A percentile compares a stretch with the other conserved stretches of the same genome.
These are phyloP conservation scores for Octonoba sinensis DNA, from an alignment of 2,888 invertebrate species.

Conservation along the genomic window DNA sequence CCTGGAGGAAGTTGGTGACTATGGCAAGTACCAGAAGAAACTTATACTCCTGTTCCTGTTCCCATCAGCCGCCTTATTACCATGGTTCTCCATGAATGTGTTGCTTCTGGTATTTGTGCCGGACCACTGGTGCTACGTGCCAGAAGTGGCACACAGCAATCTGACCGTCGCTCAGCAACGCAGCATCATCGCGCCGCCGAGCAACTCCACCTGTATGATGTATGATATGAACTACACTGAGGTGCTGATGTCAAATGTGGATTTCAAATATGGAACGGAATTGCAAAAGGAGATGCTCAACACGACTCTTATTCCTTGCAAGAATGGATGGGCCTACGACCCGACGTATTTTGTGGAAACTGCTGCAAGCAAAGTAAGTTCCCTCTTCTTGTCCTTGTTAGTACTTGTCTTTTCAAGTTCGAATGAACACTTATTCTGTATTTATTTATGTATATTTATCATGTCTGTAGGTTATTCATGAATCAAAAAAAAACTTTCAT, in stretches of 20 bases:
- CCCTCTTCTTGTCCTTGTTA: too few species aligned
- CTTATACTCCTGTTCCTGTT: conserved; percentile 87
- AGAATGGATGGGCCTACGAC: conserved; percentile 82
- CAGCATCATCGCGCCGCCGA: conserved; percentile 75
- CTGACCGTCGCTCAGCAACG: conserved; percentile 74
- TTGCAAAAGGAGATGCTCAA: background rate
- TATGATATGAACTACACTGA: conserved; percentile 71
- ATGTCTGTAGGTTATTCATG: too few species aligned
- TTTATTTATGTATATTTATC: too few species aligned
- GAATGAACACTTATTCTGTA: too few species aligned
- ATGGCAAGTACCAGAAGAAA: conserved; percentile 86
- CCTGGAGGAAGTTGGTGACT: conserved; percentile 86
- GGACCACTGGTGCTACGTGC: conserved; percentile 76
- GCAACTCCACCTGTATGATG: conserved; percentile 73
- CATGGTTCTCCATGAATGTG: conserved; percentile 76
- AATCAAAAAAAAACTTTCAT: too few species aligned
- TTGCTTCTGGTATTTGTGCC: conserved; percentile 75
- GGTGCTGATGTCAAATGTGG: conserved; percentile 2
- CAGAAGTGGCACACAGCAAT: conserved; percentile 74
- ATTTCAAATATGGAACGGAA: background rate
- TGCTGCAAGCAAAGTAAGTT: conserved; percentile 82
- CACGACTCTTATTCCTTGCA: conserved; percentile 77
- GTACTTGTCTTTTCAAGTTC: too few species aligned
- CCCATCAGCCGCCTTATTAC: conserved; percentile 89
- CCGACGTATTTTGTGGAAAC: conserved; percentile 79